These are phyloP conservation scores for Platerodrilus igneus DNA, from an alignment of 2,888 invertebrate genomes.

Conservation along the genomic window DNA sequence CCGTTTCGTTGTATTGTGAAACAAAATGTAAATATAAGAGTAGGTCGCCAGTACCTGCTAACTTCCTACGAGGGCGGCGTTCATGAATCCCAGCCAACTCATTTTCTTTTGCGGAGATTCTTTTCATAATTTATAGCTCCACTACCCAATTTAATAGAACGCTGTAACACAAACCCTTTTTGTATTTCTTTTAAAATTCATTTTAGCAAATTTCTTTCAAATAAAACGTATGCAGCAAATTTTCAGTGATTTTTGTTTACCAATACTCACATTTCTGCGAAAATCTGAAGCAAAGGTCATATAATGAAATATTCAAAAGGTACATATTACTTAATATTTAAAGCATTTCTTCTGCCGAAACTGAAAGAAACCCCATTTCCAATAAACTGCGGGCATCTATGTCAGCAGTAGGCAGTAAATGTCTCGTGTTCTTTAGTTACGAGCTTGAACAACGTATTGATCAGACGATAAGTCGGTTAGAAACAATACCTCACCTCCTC, in stretches of 20 bases:
- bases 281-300: slow-evolving; percentile 1
- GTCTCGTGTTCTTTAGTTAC: slow-evolving; percentile 24
- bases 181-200: slow-evolving; percentile 9
- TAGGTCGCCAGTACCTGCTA: slow-evolving; percentile 7
- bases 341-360: slow-evolving; percentile 11
- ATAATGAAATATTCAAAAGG: slow-evolving; percentile 7
- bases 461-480: slow-evolving; percentile 24
- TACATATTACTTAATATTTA: slow-evolving; percentile 12
- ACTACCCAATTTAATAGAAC: slow-evolving; percentile 15
- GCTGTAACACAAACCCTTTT: slow-evolving; percentile 8
- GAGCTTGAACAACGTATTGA: slow-evolving; percentile 26
- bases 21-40: slow-evolving; percentile 6
- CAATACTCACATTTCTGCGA: neutral
- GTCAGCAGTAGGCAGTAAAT: slow-evolving; percentile 22
- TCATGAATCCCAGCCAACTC: slow-evolving; percentile 14
- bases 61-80: slow-evolving; percentile 4
- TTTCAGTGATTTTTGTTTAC: neutral
- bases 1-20: slow-evolving; percentile 6
- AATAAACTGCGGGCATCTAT: slow-evolving; percentile 18
- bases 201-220: neutral
- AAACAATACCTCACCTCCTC: slow-evolving; percentile 25
- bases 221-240: neutral
- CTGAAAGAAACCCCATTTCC: slow-evolving; percentile 14
- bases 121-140: slow-evolving; percentile 17
- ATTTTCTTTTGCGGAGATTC: slow-evolving; percentile 14